These are phyloP conservation scores for Pterophyllum scalare DNA, from an alignment of 2,113 vertebrate genomes.

Conservation along the genomic window DNA sequence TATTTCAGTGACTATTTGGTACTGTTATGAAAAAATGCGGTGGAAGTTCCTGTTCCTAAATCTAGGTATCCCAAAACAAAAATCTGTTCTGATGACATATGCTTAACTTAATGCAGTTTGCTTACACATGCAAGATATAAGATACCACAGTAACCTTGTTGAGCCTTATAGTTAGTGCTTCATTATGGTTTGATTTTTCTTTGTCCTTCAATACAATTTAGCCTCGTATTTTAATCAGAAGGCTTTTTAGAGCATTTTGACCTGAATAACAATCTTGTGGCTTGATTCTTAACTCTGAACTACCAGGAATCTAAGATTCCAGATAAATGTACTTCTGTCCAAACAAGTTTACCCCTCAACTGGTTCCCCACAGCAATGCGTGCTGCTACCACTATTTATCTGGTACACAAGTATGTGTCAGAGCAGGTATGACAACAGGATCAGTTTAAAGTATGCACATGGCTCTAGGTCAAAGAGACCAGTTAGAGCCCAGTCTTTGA, in stretches of 20 bases:
- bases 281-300: background rate
- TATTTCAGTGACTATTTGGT: too few relatives aligned
- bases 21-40: too few relatives aligned
- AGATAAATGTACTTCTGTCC: background rate
- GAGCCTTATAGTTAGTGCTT: background rate
- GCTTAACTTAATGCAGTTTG: too few relatives aligned
- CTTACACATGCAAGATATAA: background rate
- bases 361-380: background rate
- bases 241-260: background rate
- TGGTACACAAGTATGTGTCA: background rate
- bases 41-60: too few relatives aligned
- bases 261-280: background rate
- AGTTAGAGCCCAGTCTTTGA: background rate
- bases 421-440: background rate
- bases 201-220: background rate
- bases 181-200: background rate
- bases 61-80: too few relatives aligned
- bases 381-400: background rate
- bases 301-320: rapidly evolving
- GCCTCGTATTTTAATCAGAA: background rate
- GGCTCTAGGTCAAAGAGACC: background rate
- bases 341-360: background rate
- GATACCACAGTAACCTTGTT: background rate
- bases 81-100: too few relatives aligned
- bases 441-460: background rate